Evolutionary conservation across 2,888 invertebrate species (phyloP).

Genomic region (Cerastoderma edule): DNA sequence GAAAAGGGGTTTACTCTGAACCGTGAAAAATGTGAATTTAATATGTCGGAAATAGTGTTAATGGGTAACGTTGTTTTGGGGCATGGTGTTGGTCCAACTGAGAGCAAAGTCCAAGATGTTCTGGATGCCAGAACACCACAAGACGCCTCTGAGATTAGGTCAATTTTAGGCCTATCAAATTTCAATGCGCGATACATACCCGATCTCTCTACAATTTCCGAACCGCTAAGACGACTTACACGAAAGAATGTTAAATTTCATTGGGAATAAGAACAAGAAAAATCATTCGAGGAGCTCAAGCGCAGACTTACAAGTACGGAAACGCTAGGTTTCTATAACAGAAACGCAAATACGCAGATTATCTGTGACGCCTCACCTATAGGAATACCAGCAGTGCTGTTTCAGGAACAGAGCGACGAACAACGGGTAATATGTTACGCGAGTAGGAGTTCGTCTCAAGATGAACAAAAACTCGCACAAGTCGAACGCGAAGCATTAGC

Average conservation of each 20-base stretch:
- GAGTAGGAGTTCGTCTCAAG: slow-evolving; percentile 34
- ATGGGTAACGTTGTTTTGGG: slow-evolving; percentile 47
- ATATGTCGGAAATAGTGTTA: slow-evolving; percentile 44
- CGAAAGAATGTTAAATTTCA: slow-evolving; percentile 24
- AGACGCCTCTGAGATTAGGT: slow-evolving; percentile 36
- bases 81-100: slow-evolving; percentile 37
- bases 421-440: slow-evolving; percentile 46
- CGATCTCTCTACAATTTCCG: slow-evolving; percentile 48
- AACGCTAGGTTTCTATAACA: slow-evolving; percentile 12
- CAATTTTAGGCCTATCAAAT: slow-evolving; percentile 57
- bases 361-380: slow-evolving; percentile 35
- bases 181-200: slow-evolving; percentile 44
- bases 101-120: slow-evolving; percentile 42
- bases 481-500: slow-evolving; percentile 44
- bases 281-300: slow-evolving; percentile 33
- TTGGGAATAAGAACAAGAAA: slow-evolving; percentile 38
- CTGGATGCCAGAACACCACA: slow-evolving; percentile 38
- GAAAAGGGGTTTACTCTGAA: slow-evolving; percentile 56
- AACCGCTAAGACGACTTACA: slow-evolving; percentile 35
- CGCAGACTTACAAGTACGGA: slow-evolving; percentile 20
- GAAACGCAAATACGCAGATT: background rate
- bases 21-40: slow-evolving; percentile 59
- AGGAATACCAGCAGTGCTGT: slow-evolving; percentile 40
- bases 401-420: slow-evolving; percentile 42
- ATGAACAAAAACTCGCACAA: slow-evolving; percentile 48